Evolutionary conservation across 2,797 vertebrate species (phyloP), one percentile per base, ranked within the genome.

Genomic region (Corythornis leucogaster): DNA sequence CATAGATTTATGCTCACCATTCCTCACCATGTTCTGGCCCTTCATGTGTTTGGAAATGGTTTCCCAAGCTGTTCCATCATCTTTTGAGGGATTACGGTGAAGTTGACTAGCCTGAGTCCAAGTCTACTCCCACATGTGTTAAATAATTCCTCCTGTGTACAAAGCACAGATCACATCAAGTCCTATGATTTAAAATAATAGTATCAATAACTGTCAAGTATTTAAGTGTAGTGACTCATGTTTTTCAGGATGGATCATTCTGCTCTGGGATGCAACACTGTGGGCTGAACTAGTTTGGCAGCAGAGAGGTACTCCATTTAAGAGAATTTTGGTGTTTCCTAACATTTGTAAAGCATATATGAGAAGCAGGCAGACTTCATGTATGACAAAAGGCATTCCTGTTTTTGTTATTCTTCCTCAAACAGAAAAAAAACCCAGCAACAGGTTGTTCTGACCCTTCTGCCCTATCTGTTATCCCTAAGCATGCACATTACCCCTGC

Each of bases 401-500:
- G 3, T 54, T 28, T 83, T 85, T 18, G 5, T 50, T 51, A 10
- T 15, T 86, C 15, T 26, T 59, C 19, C 26, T 87, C 24, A 12
- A 66, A 45, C 16, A 40, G 8, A 2, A 5, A 35, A 42, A 74
- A 35, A 77, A 2, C 7, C 7, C 11, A n/a, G 17, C 16, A 76
- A n/a, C 8, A 59, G 17, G 12, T 42, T 67, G 24, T 54, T 84
- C 31, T 84, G 43, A 54, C 8, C 8, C 15, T 68, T 11, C 15
- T 33, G 30, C 31, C 8, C 50, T 35, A 9, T 9, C 13, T 62
- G 11, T 55, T 81, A 62, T 6, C 21, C 14, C 5, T 63, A 67
- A 53, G 35, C 0, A 0, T 22, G 15, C 16, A 33, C 5, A 2
- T 48, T 33, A 43, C 6, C 16, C 6, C 5, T 63, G 8, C n/a